Conservation (phyloP, 2,888 invertebrate genomes). For the Drosophila setosimentum region DNA sequence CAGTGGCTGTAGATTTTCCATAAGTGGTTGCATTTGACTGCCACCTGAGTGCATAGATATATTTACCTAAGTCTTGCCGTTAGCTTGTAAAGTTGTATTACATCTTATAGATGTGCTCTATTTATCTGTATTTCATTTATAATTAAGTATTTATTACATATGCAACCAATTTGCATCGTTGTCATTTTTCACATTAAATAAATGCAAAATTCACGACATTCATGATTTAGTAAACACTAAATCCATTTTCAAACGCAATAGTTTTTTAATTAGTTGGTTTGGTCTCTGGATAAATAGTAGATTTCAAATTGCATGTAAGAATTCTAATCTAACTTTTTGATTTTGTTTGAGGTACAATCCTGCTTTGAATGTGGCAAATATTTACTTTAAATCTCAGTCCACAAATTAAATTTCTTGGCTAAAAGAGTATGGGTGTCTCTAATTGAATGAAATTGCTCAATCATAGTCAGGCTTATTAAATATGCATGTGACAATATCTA, state of each 20-base stretch:
- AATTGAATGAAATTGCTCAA: slow-evolving; percentile 39
- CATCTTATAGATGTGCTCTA: neutral
- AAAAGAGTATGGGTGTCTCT: neutral
- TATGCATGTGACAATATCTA: slow-evolving; percentile 36
- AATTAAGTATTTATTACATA: neutral
- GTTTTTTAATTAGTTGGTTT: neutral
- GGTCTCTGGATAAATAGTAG: neutral
- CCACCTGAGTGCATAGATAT: slow-evolving; percentile 52
- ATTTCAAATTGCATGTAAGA: neutral
- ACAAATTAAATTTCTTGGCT: neutral
- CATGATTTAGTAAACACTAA: neutral
- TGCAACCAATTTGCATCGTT: neutral
- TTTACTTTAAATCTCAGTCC: neutral
- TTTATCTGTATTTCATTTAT: neutral
- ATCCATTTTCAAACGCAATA: neutral
- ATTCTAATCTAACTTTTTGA: neutral
- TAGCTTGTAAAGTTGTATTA: slow-evolving; percentile 24
- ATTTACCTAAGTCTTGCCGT: slow-evolving; percentile 29
- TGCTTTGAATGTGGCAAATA: too few species aligned
- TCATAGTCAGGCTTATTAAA: slow-evolving; percentile 22
- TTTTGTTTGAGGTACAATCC: neutral
- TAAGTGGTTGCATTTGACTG: slow-evolving; percentile 37
- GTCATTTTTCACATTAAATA: neutral
- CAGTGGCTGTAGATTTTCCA: slow-evolving; percentile 33
- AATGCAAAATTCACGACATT: neutral